Evolutionary conservation across 2,797 vertebrate species (phyloP).

Genomic region (Sphaeramia orbicularis): DNA sequence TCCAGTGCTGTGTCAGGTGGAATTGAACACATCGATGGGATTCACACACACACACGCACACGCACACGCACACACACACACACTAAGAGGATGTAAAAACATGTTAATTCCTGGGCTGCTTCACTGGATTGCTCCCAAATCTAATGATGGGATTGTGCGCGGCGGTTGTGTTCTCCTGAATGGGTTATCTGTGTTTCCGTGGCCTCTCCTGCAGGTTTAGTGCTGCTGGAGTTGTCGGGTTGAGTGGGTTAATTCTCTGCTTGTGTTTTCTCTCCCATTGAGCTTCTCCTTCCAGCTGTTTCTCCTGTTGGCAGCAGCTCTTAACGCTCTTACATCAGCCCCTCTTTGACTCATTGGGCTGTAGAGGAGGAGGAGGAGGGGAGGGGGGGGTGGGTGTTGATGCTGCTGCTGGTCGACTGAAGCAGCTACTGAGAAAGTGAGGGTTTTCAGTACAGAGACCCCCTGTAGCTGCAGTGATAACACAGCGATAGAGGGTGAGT

Average conservation of each 20-base stretch:
- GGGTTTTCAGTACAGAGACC: constrained; percentile 48
- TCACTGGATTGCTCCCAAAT: too few relatives aligned
- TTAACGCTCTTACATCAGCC: constrained; percentile 52
- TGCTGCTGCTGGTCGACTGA: too few relatives aligned
- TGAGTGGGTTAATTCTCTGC: constrained; percentile 66
- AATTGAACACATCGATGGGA: too few relatives aligned
- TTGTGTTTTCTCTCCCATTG: constrained; percentile 61
- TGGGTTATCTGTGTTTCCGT: constrained; percentile 35
- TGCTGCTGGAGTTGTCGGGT: too few relatives aligned
- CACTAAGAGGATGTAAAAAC: too few relatives aligned
- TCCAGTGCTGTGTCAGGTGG: too few relatives aligned
- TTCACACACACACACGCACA: too few relatives aligned
- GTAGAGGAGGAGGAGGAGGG: constrained; percentile 54
- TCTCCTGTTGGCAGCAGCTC: constrained; percentile 52
- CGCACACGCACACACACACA: too few relatives aligned
- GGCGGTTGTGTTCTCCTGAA: too few relatives aligned
- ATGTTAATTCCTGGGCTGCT: too few relatives aligned
- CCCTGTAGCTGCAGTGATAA: constrained; percentile 75
- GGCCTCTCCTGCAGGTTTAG: constrained; percentile 45
- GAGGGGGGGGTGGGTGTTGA: constrained; percentile 47
- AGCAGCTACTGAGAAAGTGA: constrained; percentile 47
- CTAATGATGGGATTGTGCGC: too few relatives aligned
- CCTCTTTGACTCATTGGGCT: constrained; percentile 48
- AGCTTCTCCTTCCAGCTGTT: constrained; percentile 71
- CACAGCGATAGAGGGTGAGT: constrained; percentile 64